Conservation (phyloP, 2,888 invertebrate species). For the Morinoia aosen region DNA sequence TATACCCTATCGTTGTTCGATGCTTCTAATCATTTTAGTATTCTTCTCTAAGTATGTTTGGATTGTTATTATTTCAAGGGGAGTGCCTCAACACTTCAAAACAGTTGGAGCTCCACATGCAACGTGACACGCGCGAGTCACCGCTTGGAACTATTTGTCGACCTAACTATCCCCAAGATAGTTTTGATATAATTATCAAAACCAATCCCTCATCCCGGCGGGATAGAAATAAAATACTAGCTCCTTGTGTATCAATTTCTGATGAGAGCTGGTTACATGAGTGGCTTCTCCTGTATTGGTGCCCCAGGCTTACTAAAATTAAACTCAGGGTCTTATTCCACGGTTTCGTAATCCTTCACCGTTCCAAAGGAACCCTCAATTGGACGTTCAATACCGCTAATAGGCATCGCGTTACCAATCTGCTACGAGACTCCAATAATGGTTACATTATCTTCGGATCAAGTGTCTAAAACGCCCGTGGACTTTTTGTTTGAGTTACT, state of each 20-base stretch:
- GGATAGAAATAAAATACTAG: background rate
- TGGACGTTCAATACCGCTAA: slow-evolving; percentile 14
- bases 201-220: background rate
- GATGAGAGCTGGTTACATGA: background rate
- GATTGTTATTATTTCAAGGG: no score
- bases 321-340: background rate
- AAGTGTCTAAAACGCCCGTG: background rate
- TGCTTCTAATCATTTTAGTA: background rate
- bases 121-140: no score
- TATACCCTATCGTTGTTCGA: background rate
- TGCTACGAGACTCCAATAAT: slow-evolving; percentile 40
- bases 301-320: background rate
- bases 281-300: background rate
- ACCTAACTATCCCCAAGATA: no score
- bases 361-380: background rate
- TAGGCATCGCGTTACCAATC: slow-evolving; percentile 44
- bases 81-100: no score
- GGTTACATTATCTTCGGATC: slow-evolving; percentile 44
- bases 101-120: no score
- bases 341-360: background rate
- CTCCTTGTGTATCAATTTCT: background rate
- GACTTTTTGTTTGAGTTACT: background rate
- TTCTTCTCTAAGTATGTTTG: background rate
- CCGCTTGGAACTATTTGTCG: no score
- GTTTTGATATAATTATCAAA: background rate